Evolutionary conservation across 2,797 vertebrate species (phyloP).

Genomic region (Cottoperca gobio): DNA sequence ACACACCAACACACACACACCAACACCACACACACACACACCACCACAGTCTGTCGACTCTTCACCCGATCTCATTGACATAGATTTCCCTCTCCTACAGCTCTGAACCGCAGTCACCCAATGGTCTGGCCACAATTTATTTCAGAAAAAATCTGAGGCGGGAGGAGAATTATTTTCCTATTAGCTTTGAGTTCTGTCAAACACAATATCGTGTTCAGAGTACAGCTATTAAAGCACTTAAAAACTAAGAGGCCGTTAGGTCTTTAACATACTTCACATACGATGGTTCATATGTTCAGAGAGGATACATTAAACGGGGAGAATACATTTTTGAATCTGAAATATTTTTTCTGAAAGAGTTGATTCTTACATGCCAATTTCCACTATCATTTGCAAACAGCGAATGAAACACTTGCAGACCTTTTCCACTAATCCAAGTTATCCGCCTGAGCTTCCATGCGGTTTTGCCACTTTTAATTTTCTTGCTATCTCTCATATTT

Average conservation of each 20-base stretch:
- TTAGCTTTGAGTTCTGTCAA: constrained; percentile 71
- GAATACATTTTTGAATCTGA: constrained; percentile 2
- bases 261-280: constrained; percentile 20
- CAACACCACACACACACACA: background rate
- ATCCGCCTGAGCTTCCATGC: constrained; percentile 11
- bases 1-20: background rate
- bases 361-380: constrained; percentile 47
- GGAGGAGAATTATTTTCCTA: constrained; percentile 70
- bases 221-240: constrained; percentile 42
- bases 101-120: constrained; percentile 54
- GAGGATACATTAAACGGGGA: constrained; percentile 15
- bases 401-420: constrained; percentile 46
- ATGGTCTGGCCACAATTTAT: constrained; percentile 61
- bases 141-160: constrained; percentile 41
- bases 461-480: constrained; percentile 30
- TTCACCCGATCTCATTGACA: constrained; percentile 28
- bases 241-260: constrained; percentile 35
- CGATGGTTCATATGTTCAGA: constrained; percentile 16
- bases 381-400: constrained; percentile 17
- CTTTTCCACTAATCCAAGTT: constrained; percentile 19
- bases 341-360: constrained; percentile 5
- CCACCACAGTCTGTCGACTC: constrained; percentile 9
- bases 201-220: constrained; percentile 70
- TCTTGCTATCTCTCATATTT: constrained; percentile 34
- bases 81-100: constrained; percentile 47